Evolutionary conservation across 2,888 invertebrate species (phyloP), one percentile per base, ranked within the genome.

Genomic region (Xylophagus ater): DNA sequence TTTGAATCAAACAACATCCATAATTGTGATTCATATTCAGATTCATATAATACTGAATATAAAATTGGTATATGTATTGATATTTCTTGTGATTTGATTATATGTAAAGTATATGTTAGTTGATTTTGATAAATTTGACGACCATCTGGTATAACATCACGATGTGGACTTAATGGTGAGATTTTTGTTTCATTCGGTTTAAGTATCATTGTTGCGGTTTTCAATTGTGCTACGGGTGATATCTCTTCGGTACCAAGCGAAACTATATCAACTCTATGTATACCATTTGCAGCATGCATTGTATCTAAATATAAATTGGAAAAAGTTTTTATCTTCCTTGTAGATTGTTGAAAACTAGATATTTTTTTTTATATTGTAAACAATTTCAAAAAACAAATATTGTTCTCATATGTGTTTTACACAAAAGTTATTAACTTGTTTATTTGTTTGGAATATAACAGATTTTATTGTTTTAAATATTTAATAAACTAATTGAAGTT

Each of bases 1-100:
- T 88, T 87, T 41, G 71, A 67, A 65, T 94, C 92, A 68, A 84
- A 97, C 44, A 97, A 56, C 84, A 94, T 87, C 93, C 96, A 96
- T 62, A 97, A 71, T 65, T 97, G 93, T 6, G 90, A 84, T 66
- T 97, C 96, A 59, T 83, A 92, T 65, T 94, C 93, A 1, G 84
- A 86, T 66, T 98, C 97, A 61, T 98, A 98, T 26, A 98, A 69
- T 56, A 87, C 73, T 55, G 87, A 81, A 59, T 85, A 86, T 24
- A 98, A 71, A 41, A 87, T 57, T 1, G 89, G 76, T 43, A 82
- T 77, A 55, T 81, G 80, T 1, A 88, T 76, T 1, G 83, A 66
- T 29, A 89, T 78, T 65, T 94, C 94, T 3, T 82, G 80, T 1
- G 78, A 68, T 60, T 93, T 93, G 9, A 75, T 67, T 50, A 90